These are phyloP conservation scores for Onchidella celtica DNA, from an alignment of 2,888 invertebrate species.

Conservation along the genomic window DNA sequence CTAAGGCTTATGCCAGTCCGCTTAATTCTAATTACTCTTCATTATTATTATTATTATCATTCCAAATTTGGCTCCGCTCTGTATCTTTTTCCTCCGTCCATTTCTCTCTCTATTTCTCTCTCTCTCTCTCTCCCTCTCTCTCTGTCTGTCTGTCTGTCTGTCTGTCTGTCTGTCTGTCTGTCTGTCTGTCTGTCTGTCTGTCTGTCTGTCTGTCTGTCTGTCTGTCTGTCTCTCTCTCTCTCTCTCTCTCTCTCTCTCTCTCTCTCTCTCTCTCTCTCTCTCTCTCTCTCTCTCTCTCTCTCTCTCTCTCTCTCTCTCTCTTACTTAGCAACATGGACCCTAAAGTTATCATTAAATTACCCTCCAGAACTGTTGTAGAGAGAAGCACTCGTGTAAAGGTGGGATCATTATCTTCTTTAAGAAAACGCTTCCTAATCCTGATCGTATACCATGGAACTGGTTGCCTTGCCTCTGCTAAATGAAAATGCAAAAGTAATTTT, in stretches of 20 bases:
- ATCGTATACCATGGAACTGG: too few relatives aligned
- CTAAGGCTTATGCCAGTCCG: too few relatives aligned
- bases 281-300: neutral
- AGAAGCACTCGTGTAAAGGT: too few relatives aligned
- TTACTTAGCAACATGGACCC: too few relatives aligned
- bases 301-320: neutral
- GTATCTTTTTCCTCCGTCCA: neutral
- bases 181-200: conserved; percentile 6
- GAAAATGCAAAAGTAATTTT: too few relatives aligned
- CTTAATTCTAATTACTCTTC: too few relatives aligned
- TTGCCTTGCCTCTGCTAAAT: too few relatives aligned
- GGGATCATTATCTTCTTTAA: too few relatives aligned
- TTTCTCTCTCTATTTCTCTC: neutral
- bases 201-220: conserved; percentile 41
- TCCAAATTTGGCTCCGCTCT: neutral
- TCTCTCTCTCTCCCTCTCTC: neutral
- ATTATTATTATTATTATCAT: neutral
- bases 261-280: conserved; percentile 9
- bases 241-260: neutral
- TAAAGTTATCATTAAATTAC: too few relatives aligned
- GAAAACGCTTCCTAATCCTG: too few relatives aligned
- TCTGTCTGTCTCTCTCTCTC: conserved; percentile 32
- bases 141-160: neutral
- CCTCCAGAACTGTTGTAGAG: too few relatives aligned
- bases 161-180: neutral